Percentiles rank a stretch among this genome's conserved stretches.
Conservation (phyloP, 2,797 vertebrate species). For the Hippopotamyrus pictus region DNA sequence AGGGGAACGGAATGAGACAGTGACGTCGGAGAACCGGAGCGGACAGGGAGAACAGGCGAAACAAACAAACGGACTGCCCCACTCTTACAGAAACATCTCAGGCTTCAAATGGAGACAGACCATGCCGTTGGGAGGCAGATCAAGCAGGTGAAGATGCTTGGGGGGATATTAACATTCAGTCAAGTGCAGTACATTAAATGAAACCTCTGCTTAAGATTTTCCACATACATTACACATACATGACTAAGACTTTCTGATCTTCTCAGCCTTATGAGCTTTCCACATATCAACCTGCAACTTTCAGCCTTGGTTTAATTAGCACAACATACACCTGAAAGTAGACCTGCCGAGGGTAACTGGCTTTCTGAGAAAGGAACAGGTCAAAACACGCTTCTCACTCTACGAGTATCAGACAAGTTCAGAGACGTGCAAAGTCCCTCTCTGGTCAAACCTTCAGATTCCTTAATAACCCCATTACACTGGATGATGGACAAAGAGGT, state of each 20-base stretch:
- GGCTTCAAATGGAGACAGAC: neutral
- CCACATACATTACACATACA: neutral
- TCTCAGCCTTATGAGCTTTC: neutral
- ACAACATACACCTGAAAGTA: neutral
- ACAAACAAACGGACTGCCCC: neutral
- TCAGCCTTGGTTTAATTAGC: neutral
- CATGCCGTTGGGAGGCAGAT: neutral
- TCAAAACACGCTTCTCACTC: neutral
- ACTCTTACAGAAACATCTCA: neutral
- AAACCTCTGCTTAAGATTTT: neutral
- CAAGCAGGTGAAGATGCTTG: neutral
- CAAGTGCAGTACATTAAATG: neutral
- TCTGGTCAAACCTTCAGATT: neutral
- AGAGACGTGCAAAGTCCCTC: neutral
- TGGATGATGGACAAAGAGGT: neutral
- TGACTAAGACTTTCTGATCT: neutral
- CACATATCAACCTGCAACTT: neutral
- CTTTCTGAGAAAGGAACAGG: neutral
- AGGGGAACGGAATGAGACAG: slow-evolving; percentile 23
- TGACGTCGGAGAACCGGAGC: neutral
- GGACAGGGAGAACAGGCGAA: neutral
- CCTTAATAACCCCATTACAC: neutral
- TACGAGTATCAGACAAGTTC: neutral
- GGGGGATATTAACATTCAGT: neutral
- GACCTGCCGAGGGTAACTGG: neutral